Evolutionary conservation across 2,888 invertebrate species (phyloP).

Genomic region (Cheilosia variabilis): DNA sequence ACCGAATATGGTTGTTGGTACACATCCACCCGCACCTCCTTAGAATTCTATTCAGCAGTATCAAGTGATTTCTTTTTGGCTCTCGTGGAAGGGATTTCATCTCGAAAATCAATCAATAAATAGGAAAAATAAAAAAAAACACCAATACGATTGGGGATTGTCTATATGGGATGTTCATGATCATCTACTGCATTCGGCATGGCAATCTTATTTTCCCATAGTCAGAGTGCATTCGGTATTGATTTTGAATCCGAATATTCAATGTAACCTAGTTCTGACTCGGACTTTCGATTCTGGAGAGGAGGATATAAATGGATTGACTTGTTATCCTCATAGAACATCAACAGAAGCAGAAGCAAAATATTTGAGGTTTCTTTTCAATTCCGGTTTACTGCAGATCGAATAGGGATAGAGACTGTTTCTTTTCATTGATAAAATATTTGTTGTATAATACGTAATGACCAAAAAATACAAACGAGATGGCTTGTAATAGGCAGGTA

Average conservation of each 20-base stretch:
- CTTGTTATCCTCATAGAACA: conserved; percentile 15
- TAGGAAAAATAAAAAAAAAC: not conserved
- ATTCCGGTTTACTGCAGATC: not conserved
- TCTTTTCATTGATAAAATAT: too few species aligned
- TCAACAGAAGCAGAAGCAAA: not conserved
- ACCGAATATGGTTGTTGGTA: not conserved
- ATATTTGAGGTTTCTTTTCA: not conserved
- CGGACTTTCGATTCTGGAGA: not conserved
- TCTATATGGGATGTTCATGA: not conserved
- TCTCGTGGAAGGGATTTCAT: not conserved
- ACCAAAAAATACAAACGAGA: too few species aligned
- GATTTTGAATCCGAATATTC: conserved; percentile 52
- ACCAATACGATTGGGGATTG: conserved; percentile 11
- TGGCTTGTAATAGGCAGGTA: too few species aligned
- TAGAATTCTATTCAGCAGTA: conserved; percentile 10
- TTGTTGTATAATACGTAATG: too few species aligned
- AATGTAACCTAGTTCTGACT: conserved; percentile 22
- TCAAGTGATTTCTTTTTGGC: conserved; percentile 17
- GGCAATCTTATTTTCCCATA: conserved; percentile 24
- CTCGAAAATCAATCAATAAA: conserved; percentile 27
- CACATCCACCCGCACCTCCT: not conserved
- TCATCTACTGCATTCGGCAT: not conserved
- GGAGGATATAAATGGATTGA: conserved; percentile 24
- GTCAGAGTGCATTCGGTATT: conserved; percentile 28
- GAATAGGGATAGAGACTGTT: not conserved